Evolutionary conservation across 2,113 vertebrate genomes (phyloP).

Genomic region (Podarcis raffonei): DNA sequence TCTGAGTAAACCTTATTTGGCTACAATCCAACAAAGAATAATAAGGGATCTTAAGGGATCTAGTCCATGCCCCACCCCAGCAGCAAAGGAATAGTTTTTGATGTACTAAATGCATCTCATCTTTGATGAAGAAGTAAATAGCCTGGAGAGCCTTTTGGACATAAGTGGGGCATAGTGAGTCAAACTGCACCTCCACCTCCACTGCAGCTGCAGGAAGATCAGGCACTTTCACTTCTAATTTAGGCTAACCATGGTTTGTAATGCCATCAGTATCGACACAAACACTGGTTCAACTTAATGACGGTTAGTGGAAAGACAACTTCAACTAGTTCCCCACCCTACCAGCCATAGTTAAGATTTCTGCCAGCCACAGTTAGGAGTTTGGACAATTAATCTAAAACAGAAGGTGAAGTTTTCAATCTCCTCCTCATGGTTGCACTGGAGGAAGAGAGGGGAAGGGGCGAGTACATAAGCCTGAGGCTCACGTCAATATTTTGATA

Average conservation of each 20-base stretch:
- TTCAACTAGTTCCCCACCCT: neutral
- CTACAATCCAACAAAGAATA: no score
- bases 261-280: neutral
- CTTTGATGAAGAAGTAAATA: neutral
- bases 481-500: neutral
- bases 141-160: neutral
- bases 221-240: neutral
- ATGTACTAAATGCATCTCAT: neutral
- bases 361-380: neutral
- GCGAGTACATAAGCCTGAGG: no score
- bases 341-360: neutral
- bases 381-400: neutral
- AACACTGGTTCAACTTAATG: neutral
- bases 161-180: neutral
- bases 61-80: no score
- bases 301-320: neutral
- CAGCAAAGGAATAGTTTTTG: no score
- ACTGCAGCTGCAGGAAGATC: no score
- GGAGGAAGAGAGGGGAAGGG: neutral
- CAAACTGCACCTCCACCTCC: no score
- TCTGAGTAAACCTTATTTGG: no score
- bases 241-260: neutral
- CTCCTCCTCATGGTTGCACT: neutral
- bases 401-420: neutral
- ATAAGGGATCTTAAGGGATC: no score